Base-by-base conservation (phyloP, 1,140 invertebrate species). In the Drosophila albomicans region DNA sequence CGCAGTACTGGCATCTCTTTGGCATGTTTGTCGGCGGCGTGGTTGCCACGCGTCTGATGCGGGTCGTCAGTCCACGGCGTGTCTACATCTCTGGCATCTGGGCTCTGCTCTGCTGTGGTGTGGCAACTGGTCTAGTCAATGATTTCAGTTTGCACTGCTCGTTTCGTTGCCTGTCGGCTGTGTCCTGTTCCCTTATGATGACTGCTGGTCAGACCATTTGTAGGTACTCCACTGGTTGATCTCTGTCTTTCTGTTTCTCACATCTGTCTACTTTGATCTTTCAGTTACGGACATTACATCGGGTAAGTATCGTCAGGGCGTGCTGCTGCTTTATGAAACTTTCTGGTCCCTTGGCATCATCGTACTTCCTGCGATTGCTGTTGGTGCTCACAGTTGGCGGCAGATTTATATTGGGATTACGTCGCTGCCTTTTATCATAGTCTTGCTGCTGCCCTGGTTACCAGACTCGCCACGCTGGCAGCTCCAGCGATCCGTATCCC, bases 401-500 rank as follows among this genome's bases (percentile, higher is more conserved):
- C 81, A 93, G 48, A 79, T 93, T 6, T 93, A 93, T 56, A 52
- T 93, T 15, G 84, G 89, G 5, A 92, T 93, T 0, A 92, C 91
- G 8, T 78, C 91, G 10, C 90, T 92, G 15, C 88, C 92, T 0
- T 41, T 93, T 13, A 30, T 89, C 3, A 76, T 93, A 16, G 81
- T 92, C 4, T 49, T 93, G 20, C 81, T 93, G 2, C 75, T 92
- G 13, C 90, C 86, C 30, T 93, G 91, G 92, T 84, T 93, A 10
- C 93, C 93, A 0, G 92, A 93, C 25, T 86, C 93, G n/a, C 93
- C 93, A 0, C 81, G 92, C 38, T 93, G 93, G 93, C 79, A 91
- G 46, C 77, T 93, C n/a, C 79, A 91, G 45, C 75, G 75, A 45
- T 48, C 56, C 0, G 67, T 67, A 11, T 59, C 80, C 38, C 76